Base-by-base conservation (phyloP, 2,888 invertebrate species). In the Nomada ruficornis region DNA sequence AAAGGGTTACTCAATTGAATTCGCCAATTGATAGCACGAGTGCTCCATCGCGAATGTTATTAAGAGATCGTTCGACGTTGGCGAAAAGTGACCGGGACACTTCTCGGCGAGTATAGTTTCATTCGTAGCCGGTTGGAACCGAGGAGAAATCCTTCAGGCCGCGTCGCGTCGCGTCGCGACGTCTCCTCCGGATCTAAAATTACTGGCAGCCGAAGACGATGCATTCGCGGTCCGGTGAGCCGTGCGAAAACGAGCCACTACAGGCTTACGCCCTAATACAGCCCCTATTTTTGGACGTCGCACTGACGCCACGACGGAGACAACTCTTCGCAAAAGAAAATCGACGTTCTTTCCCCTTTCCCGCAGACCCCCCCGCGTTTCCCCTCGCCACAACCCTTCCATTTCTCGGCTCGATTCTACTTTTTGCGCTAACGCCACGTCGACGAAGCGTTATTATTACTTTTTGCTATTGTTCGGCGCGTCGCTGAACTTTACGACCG, bases 101-200 rank as follows among this genome's bases (percentile, higher is more conserved):
- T 59, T 64, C 47, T 50, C 54, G 57, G 2, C 20, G 36, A n/a
- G 52, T 54, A 52, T 65, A 69, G 57, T 78, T 74, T 23, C 78
- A 63, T 65, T 65, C 29, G 44, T 62, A 29, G 26, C 18, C 62
- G 36, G 13, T 26, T 52, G 52, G 52, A 69, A 52, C 44, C 59
- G 69, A 67, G 60, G 69, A 23, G 76, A 62, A 67, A 79, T 79
- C 72, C 78, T 74, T 70, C 71, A 60, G 70, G 70, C 44, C 70
- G 57, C 54, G 54, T 20, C 54, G 54, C 18, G 54, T 2, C 20
- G 67, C 83, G 82, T 81, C 88, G 85, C 85, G 82, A 84, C 85
- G 80, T 64, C 86, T 86, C 81, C 81, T 84, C 83, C 79, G 74
- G 78, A 80, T 90, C 91, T 90, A 90, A 89, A 90, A 90, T 90